Base-by-base conservation (phyloP, 2,888 invertebrate genomes). In the Shargacucullia verbasci region DNA sequence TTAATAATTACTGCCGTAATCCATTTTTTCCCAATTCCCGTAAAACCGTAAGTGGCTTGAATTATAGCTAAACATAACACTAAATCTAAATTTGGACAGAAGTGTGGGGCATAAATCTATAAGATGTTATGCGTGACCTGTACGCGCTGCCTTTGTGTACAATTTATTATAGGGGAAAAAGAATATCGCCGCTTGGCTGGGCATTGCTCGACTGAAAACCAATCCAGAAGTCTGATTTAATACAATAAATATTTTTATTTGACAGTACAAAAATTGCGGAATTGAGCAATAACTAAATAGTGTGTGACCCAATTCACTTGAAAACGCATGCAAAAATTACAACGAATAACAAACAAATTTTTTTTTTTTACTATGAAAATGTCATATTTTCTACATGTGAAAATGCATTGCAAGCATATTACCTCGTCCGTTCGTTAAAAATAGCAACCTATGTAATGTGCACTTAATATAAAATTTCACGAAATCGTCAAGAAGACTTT, bases 41-140 rank as follows among this genome's bases (percentile, higher is more conserved):
- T 79, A 20, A 83, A 83, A 80, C 46, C 48, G 58, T 64, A 66
- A 71, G 66, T 69, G 75, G 72, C 65, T 82, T 88, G 87, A 90
- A 80, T 87, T 89, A 91, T 85, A 80, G 79, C 83, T 83, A 87
- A 88, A 88, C 88, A 89, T 90, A 89, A 88, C 87, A 90, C 86
- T 92, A 92, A 91, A 93, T 92, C 92, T 91, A 91, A 91, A 92
- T 93, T 91, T 91, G 87, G 92, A 91, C 89, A 92, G 89, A 90
- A 92, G 89, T 92, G 89, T 87, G 86, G 89, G 90, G 81, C 83
- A 92, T 92, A 93, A 92, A 93, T 93, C 89, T 85, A 89, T 87
- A 87, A 87, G 88, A 92, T 91, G 91, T 85, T 92, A 91, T 92
- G 91, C 93, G 92, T 92, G 93, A 90, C 90, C 88, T 85, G 89